Evolutionary conservation across 2,113 vertebrate species (phyloP).

Genomic region (Opisthocomus hoazin): DNA sequence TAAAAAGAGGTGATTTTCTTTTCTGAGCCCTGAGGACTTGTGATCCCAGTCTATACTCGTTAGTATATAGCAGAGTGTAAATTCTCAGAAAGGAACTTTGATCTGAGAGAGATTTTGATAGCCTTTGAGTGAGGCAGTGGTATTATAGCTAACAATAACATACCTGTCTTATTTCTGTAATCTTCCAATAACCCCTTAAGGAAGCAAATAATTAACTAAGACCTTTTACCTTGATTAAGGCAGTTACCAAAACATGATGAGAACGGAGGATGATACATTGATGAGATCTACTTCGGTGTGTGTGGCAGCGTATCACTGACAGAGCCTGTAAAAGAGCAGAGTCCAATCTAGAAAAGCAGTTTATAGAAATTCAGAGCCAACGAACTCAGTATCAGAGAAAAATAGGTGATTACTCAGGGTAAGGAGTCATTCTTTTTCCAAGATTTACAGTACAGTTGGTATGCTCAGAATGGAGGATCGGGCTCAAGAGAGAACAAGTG

Average conservation of each 20-base stretch:
- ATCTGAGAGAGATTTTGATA: not conserved
- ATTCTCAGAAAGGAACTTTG: conserved; percentile 3
- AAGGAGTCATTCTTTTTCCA: not conserved
- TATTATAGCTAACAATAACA: not conserved
- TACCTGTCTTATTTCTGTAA: not conserved
- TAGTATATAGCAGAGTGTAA: not conserved
- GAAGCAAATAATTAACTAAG: conserved; percentile 6
- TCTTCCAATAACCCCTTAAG: not conserved
- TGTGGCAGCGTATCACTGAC: not conserved
- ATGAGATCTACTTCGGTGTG: not conserved
- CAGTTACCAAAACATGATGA: not conserved
- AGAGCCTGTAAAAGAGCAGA: not conserved
- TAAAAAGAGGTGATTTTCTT: not conserved
- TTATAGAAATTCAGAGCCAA: not conserved
- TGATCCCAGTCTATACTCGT: not conserved
- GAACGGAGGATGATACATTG: not conserved
- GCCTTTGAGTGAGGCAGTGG: not conserved
- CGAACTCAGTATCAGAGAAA: not conserved
- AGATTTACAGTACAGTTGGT: not conserved
- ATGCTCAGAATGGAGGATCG: not conserved
- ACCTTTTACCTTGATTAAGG: not conserved
- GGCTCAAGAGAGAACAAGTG: not conserved
- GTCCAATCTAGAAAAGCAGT: not conserved
- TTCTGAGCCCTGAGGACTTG: not conserved
- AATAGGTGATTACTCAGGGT: not conserved